phyloP scores from a whole-genome alignment of 2,113 vertebrate genomes.

The Speoplatyrhinus poulsoni region DNA sequence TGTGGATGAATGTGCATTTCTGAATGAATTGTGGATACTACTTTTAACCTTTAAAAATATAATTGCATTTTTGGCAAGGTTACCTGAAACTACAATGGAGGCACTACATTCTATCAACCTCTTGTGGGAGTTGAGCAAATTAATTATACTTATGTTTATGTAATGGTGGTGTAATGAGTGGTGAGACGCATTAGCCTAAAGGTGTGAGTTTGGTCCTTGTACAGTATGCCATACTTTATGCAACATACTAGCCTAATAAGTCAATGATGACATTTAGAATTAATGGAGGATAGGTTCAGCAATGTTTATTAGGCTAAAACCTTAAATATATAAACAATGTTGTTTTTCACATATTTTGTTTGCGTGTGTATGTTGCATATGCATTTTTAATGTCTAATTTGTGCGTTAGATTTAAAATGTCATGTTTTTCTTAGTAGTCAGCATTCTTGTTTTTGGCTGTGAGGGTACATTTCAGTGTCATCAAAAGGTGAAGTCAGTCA shows the following conservation, averaged over 20 bases:
- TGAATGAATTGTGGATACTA: slow-evolving; percentile 5
- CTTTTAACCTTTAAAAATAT: slow-evolving; percentile 12
- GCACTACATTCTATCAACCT: background rate
- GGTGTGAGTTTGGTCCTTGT: background rate
- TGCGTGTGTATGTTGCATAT: background rate
- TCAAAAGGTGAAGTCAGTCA: too few relatives aligned
- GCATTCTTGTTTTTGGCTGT: background rate
- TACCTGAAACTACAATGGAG: background rate
- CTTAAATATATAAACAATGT: too few relatives aligned
- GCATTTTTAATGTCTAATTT: too few relatives aligned
- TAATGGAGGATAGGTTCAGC: background rate
- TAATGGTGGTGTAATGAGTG: background rate
- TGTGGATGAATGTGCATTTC: slow-evolving; percentile 19
- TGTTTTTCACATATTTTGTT: background rate
- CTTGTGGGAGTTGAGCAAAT: slow-evolving; percentile 19
- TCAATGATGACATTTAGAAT: background rate
- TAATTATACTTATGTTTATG: slow-evolving; percentile 4
- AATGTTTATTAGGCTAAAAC: background rate
- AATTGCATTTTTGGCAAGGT: background rate
- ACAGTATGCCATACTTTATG: background rate
- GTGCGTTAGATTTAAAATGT: too few relatives aligned
- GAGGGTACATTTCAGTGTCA: background rate
- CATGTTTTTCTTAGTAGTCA: background rate
- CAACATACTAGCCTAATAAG: background rate
- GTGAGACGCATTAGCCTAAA: background rate